phyloP scores from a whole-genome alignment of 2,888 invertebrate genomes.

The Eugnorisma glareosa region DNA sequence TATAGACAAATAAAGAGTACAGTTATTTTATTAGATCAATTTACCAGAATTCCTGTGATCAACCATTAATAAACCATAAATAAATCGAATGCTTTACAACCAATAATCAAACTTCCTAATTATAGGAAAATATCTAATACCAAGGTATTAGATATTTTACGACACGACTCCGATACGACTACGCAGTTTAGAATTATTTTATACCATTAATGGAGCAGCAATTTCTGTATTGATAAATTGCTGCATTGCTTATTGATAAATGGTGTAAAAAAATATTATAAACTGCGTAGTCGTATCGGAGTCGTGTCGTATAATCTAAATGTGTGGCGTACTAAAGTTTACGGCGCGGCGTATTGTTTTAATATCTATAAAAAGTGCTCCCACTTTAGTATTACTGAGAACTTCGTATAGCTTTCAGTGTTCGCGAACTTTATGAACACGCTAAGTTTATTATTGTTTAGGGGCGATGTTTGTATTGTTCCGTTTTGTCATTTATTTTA shows the following conservation, averaged over 20 bases:
- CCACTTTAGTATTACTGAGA: conserved; percentile 81
- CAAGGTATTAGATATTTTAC: conserved; percentile 35
- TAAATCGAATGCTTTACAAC: conserved; percentile 50
- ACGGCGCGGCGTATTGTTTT: conserved; percentile 86
- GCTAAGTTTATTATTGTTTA: conserved; percentile 79
- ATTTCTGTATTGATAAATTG: too few species aligned
- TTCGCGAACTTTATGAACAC: conserved; percentile 81
- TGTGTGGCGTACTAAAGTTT: conserved; percentile 80
- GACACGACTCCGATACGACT: too few species aligned
- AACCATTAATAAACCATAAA: conserved; percentile 41
- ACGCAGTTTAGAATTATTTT: too few species aligned
- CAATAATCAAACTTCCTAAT: conserved; percentile 55
- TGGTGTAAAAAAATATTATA: conserved; percentile 49
- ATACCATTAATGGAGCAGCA: too few species aligned
- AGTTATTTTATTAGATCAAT: conserved; percentile 46
- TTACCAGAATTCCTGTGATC: conserved; percentile 52
- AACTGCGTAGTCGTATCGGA: conserved; percentile 56
- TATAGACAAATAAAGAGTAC: conserved; percentile 31
- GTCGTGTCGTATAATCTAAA: conserved; percentile 67
- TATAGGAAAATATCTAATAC: conserved; percentile 42
- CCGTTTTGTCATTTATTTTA: conserved; percentile 45
- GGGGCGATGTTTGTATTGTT: conserved; percentile 43
- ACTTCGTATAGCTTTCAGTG: conserved; percentile 79
- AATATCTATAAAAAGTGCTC: conserved; percentile 89
- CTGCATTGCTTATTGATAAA: too few species aligned